These are phyloP conservation scores for Takifugu flavidus DNA, from an alignment of 2,113 vertebrate species.

Conservation along the genomic window DNA sequence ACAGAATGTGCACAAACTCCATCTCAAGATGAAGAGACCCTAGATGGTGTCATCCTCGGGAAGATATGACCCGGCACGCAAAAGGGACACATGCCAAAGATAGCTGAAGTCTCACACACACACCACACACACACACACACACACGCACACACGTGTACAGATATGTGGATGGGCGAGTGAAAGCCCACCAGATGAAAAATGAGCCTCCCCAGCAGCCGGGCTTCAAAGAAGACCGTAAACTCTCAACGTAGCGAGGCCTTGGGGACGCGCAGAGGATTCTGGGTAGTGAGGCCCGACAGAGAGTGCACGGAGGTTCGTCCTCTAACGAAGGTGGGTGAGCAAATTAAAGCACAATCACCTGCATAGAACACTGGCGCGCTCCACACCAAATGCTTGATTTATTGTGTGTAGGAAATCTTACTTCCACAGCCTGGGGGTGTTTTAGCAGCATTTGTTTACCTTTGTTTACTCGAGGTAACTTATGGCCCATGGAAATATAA, in stretches of 20 bases:
- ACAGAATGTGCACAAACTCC: slow-evolving; percentile 21
- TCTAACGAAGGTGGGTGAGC: not conserved
- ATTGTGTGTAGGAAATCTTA: too few species aligned
- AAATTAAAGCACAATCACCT: not conserved
- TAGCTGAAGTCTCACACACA: slow-evolving; percentile 8
- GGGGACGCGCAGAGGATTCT: slow-evolving; percentile 61
- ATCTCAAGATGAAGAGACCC: not conserved
- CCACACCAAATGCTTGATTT: too few species aligned
- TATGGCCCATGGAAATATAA: too few species aligned
- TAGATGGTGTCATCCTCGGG: too few species aligned
- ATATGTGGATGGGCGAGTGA: slow-evolving; percentile 2
- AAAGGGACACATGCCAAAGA: not conserved
- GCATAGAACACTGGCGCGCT: not conserved
- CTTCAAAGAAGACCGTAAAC: slow-evolving; percentile 47
- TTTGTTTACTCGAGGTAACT: too few species aligned
- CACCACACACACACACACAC: slow-evolving; percentile 23
- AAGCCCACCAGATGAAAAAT: slow-evolving; percentile 60
- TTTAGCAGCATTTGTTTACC: too few species aligned
- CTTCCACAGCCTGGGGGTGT: too few species aligned
- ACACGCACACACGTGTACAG: slow-evolving; percentile 18
- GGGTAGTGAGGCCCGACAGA: slow-evolving; percentile 64
- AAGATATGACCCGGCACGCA: not conserved
- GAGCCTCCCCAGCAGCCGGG: slow-evolving; percentile 52
- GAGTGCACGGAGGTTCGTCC: slow-evolving; percentile 18
- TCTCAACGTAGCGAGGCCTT: slow-evolving; percentile 48